Percentiles rank a stretch among this genome's conserved stretches.
These are phyloP conservation scores for Marasmarcha lunaedactyla DNA, from an alignment of 2,888 invertebrate species.

Conservation along the genomic window DNA sequence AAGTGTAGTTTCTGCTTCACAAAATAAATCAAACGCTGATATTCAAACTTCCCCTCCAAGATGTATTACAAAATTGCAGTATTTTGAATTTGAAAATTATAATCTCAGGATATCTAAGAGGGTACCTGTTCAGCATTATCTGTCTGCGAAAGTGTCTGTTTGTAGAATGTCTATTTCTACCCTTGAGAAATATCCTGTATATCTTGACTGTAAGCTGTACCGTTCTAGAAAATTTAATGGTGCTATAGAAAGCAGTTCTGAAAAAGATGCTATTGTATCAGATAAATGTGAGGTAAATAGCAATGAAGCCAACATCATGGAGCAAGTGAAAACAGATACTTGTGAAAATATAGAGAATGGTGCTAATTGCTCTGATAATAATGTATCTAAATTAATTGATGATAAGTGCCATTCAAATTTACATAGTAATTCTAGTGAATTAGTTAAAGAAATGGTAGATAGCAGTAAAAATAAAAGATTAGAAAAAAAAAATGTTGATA, in stretches of 20 bases:
- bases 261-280: no score
- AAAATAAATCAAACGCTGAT: constrained; percentile 11
- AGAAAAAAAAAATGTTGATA: constrained; percentile 10
- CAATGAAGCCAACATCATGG: no score
- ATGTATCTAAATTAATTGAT: no score
- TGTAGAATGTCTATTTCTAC: constrained; percentile 28
- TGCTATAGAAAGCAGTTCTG: no score
- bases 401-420: no score
- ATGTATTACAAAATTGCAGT: constrained; percentile 21
- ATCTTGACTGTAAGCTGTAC: constrained; percentile 43
- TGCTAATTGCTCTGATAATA: no score
- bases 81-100: constrained; percentile 31
- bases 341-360: no score
- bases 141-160: constrained; percentile 39
- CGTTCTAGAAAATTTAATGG: constrained; percentile 19
- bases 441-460: no score
- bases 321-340: no score
- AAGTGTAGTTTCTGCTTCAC: constrained; percentile 27
- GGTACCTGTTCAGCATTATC: constrained; percentile 40
- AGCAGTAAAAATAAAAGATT: no score
- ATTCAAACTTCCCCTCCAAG: neutral
- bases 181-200: constrained; percentile 45
- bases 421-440: no score
- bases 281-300: no score
- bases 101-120: constrained; percentile 39